Base-by-base conservation (phyloP, 2,797 vertebrate genomes). In the Merluccius polli region DNA sequence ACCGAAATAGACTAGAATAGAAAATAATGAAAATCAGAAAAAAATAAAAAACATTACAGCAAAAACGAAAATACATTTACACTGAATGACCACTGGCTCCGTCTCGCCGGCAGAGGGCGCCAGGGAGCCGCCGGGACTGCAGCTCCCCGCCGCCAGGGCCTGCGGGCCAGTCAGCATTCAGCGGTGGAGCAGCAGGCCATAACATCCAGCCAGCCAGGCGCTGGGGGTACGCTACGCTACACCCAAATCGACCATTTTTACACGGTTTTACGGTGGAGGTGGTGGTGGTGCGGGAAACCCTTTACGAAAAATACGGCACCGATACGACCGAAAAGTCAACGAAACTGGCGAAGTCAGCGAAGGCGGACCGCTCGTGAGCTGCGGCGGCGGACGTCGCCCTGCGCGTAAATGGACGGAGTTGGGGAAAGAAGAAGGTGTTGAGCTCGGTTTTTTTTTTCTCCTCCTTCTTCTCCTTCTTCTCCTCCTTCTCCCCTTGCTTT, bases 341-440 rank as follows among this genome's bases (percentile, higher is more conserved):
- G 79, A 79, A 89, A 90, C 86, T 90, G 82, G 73, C 73, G 75
- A 78, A n/a, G n/a, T n/a, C n/a, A n/a, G n/a, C 41, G 11, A 35
- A 63, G 59, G 70, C 72, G 27, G 35, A 75, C 78, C 73, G 15
- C 44, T 71, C 77, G 75, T 80, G 65, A 78, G 81, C 84, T 74
- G 85, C 81, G 77, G 78, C 78, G 78, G 81, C 74, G 90, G 88
- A 90, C 91, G 91, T 92, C 91, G 91, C 91, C 80, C 82, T 75
- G 89, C 90, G 85, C 90, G 90, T 90, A 91, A 92, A 18, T 89
- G 88, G 92, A 87, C 85, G 77, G 91, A 91, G 91, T 92, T 92
- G 85, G 89, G n/a, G n/a, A n/a, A 90, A 90, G 91, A 92, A 92
- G 90, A 92, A 92, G 91, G 91, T 90, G 90, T 93, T 92, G 90